Conservation (phyloP, 2,113 vertebrate genomes). For the Orycteropus afer region DNA sequence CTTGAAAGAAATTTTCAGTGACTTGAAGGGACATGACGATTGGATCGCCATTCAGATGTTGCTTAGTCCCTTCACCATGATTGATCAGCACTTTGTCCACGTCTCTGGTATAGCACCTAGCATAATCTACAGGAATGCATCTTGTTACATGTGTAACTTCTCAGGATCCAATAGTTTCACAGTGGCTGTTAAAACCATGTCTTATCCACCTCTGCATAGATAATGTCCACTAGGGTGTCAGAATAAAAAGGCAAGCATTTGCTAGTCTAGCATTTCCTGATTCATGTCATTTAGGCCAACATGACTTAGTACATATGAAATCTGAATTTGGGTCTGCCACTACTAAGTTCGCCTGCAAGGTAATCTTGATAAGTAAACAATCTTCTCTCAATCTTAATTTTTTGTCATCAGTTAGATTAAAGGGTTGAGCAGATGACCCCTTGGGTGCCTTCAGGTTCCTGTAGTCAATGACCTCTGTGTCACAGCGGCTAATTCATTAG, state of each 20-base stretch:
- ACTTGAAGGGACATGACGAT: neutral
- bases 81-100: neutral
- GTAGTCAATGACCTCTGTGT: conserved; percentile 26
- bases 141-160: neutral
- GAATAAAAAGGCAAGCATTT: neutral
- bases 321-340: neutral
- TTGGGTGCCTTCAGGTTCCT: conserved; percentile 1
- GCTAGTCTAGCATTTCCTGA: neutral
- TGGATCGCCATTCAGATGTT: neutral
- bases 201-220: neutral
- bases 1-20: neutral
- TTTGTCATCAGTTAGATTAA: conserved; percentile 5
- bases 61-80: neutral
- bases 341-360: neutral
- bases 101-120: neutral
- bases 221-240: neutral
- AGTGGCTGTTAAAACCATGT: neutral
- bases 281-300: neutral
- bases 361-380: conserved; percentile 42
- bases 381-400: conserved; percentile 16
- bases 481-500: conserved; percentile 57
- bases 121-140: neutral
- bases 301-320: neutral
- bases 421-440: neutral
- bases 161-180: neutral